Evolutionary conservation across 2,888 invertebrate species (phyloP), one percentile per base, ranked within the genome.

Genomic region (Buathra laborator): DNA sequence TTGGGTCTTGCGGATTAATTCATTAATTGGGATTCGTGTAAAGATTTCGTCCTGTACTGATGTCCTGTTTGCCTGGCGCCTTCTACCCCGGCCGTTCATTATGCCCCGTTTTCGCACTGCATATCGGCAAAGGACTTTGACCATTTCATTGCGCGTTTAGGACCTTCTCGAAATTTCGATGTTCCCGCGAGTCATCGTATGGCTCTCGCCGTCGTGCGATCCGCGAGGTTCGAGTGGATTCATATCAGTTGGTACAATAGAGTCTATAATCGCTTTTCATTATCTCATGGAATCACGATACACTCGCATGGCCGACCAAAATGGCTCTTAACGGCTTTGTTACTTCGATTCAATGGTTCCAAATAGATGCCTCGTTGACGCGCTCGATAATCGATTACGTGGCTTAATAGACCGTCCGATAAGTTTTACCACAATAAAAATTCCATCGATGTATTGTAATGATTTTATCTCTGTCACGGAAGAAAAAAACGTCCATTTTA

Each of bases 161-260:
- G 14, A 29, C n/a, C 16, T 29, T 29, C n/a, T 66, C 14, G 43
- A 24, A 37, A 76, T 76, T 66, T 24, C 76, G 53, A 76, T 56
- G 53, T 76, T 29, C 32, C 43, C 24, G 1, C 24, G 29, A n/a
- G 14, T 32, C 53, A 9, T 67, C 53, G n/a, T 12, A 7, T 37
- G 7, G 9, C 24, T 24, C 24, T 3, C 2, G 24, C 24, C 24
- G 24, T 24, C 24, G 2, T 2, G 37, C 6, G 66, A 53, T 67
- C 51, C 14, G 19, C 51, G 53, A 29, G 67, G 10, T 14, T 44
- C 43, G n/a, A 76, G 29, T 51, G 29, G n/a, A 56, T 67, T 76
- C 24, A 19, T 67, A 44, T 56, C 56, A 53, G 32, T 53, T n/a
- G 53, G 43, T 43, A 66, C 56, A 64, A 76, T 56, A 14, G 43